Conservation (phyloP, 2,113 vertebrate species). For the Emydocephalus ijimae region DNA sequence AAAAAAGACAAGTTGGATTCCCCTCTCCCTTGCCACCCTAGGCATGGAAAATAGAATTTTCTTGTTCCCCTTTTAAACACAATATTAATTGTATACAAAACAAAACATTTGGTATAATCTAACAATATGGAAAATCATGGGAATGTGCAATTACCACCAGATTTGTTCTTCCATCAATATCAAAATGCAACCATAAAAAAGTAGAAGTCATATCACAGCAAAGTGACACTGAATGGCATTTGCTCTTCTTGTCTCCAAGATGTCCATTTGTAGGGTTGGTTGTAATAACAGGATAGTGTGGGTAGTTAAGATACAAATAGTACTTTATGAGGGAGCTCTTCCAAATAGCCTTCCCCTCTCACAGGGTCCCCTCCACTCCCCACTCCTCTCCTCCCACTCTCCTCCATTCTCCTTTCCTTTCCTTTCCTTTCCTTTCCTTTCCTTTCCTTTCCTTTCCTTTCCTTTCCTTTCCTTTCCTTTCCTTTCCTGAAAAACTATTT, state of each 20-base stretch:
- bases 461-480: too few relatives aligned
- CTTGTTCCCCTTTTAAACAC: not conserved
- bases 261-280: not conserved
- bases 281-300: not conserved
- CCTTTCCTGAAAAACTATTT: not conserved
- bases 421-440: too few relatives aligned
- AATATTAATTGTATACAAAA: not conserved
- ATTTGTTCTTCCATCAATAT: not conserved
- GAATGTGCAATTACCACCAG: not conserved
- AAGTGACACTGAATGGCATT: not conserved
- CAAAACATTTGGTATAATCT: not conserved
- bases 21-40: not conserved
- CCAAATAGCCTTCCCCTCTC: not conserved
- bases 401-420: too few relatives aligned
- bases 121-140: not conserved
- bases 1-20: not conserved
- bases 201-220: not conserved
- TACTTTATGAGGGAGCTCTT: not conserved
- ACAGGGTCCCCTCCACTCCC: not conserved
- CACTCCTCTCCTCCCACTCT: not conserved
- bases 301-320: not conserved
- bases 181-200: not conserved
- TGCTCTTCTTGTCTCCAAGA: not conserved
- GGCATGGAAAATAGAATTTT: not conserved
- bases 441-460: too few relatives aligned